Evolutionary conservation across 2,888 invertebrate genomes (phyloP).

Genomic region (Eucriotettix oculatus): DNA sequence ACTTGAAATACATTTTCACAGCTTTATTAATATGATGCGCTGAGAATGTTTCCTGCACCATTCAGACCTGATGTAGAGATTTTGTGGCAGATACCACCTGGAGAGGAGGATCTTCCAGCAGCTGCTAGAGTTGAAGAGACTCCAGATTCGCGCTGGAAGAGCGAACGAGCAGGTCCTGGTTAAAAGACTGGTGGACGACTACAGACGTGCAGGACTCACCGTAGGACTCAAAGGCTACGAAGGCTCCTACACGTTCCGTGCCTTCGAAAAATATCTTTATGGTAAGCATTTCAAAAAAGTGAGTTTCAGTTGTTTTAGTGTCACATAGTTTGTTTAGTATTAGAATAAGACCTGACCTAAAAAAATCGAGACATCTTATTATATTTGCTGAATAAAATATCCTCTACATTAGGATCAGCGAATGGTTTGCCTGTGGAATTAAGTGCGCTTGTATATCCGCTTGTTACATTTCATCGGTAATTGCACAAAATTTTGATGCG

Average conservation of each 20-base stretch:
- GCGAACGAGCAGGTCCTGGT: conserved; percentile 75
- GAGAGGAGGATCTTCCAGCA: conserved; percentile 88
- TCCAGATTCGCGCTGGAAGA: conserved; percentile 80
- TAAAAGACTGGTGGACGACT: conserved; percentile 72
- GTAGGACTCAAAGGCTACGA: conserved; percentile 38
- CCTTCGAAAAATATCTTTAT: conserved; percentile 76
- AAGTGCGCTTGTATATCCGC: too few relatives aligned
- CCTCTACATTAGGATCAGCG: too few relatives aligned
- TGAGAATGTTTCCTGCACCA: too few relatives aligned
- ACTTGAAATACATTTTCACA: too few relatives aligned
- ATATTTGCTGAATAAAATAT: too few relatives aligned
- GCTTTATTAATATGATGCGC: neutral
- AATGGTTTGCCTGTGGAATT: too few relatives aligned
- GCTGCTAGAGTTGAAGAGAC: conserved; percentile 73
- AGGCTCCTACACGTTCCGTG: conserved; percentile 29
- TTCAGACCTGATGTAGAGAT: neutral
- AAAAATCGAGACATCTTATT: too few relatives aligned
- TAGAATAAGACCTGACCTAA: too few relatives aligned
- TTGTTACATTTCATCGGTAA: too few relatives aligned
- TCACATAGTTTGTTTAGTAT: too few relatives aligned
- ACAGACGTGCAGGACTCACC: conserved; percentile 56
- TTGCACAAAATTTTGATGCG: too few relatives aligned
- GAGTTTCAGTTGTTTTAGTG: too few relatives aligned
- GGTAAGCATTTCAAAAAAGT: conserved; percentile 24
- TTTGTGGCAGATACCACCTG: conserved; percentile 51